These are phyloP conservation scores for Ommatoiulus sabulosus DNA, from an alignment of 2,888 invertebrate genomes.

Conservation along the genomic window DNA sequence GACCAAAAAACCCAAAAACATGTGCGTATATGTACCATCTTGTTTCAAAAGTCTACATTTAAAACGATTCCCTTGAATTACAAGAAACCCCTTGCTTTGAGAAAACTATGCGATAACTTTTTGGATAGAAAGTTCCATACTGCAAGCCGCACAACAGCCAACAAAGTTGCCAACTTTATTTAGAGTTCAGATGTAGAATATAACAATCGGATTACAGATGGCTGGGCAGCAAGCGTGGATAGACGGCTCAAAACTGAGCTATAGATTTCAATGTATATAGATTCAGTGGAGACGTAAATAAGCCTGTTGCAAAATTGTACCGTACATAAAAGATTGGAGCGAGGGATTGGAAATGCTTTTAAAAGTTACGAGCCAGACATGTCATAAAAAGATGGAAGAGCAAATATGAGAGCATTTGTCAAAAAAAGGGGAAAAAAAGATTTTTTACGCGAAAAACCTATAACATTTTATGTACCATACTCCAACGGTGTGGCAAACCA, in stretches of 20 bases:
- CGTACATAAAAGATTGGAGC: background rate
- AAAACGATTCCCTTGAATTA: too few relatives aligned
- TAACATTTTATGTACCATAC: constrained; percentile 38
- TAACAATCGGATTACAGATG: background rate
- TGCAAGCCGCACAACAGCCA: background rate
- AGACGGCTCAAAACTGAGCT: background rate
- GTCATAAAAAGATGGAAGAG: constrained; percentile 44
- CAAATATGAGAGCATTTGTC: constrained; percentile 28
- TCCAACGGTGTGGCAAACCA: constrained; percentile 25
- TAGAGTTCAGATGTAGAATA: background rate
- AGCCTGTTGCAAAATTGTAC: background rate
- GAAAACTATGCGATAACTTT: too few relatives aligned
- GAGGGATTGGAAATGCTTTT: background rate
- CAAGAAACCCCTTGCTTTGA: too few relatives aligned
- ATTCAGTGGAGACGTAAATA: constrained; percentile 9
- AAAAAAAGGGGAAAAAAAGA: background rate
- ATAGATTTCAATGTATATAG: constrained; percentile 6
- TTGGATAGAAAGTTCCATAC: background rate
- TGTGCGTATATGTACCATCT: too few relatives aligned
- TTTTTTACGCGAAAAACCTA: constrained; percentile 15
- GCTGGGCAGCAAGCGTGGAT: background rate
- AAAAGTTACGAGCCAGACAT: constrained; percentile 39
- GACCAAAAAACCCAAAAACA: too few relatives aligned
- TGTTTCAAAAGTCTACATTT: too few relatives aligned
- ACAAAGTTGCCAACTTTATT: background rate